Base-by-base conservation (phyloP, 2,797 vertebrate species). In the Oryzias sinensis region DNA sequence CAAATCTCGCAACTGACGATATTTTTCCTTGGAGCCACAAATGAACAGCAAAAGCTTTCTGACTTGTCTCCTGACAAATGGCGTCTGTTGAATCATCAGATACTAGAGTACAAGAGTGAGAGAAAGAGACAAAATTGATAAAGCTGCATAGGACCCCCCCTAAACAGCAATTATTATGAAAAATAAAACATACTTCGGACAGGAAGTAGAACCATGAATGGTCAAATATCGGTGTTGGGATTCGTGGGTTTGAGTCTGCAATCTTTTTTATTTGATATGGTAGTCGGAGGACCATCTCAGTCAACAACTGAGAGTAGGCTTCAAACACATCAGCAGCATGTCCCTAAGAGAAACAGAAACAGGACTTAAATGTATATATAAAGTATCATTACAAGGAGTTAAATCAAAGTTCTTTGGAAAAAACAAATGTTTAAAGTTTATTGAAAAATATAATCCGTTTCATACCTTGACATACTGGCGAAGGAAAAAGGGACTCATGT, bases 231-330 rank as follows among this genome's bases (percentile, higher is more conserved):
- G 97, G 97, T 0, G 97, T 94, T 0, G 96, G 95, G 62, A 99
- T 97, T 27, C 97, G 94, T 7, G 96, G 94, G 71, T 96, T 98
- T 49, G 94, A 93, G 68, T 99, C 97, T 0, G 97, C 96, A 1
- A 98, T 99, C 89, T 99, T 99, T 81, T 99, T 99, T 83, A 99
- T 99, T 86, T 99, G 97, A 86, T 99, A 99, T 0, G 97, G 97
- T 70, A 99, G 90, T 22, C 97, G 86, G 52, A 99, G 93, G 0
- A 98, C 97, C 97, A 99, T 99, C 89, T 99, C 97, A 1, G 97
- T 99, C 66, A 99, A 90, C 9, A 99, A 93, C 83, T 99, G 97
- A 3, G 97, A 98, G 74, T 99, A 99, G 16, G 97, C 97, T 86
- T 99, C 97, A 82, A 99, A 99, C 42, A 99, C 97, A 70, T 99